Base-by-base conservation (phyloP, 2,888 invertebrate genomes). In the Perdita meconis region DNA sequence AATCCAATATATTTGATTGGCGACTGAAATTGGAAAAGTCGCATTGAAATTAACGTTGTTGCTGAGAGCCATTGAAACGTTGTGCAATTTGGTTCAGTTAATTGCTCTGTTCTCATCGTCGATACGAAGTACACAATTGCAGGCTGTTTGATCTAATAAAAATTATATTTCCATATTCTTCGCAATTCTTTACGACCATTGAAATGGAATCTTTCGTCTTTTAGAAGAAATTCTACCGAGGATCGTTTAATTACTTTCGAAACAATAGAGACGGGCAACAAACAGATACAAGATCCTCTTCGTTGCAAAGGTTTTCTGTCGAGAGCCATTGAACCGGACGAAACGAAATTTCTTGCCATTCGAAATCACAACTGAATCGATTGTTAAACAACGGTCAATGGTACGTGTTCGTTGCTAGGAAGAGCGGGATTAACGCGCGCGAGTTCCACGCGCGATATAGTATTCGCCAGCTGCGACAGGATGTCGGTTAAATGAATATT, bases 391-490 rank as follows among this genome's bases (percentile, higher is more conserved):
- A 75, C 44, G 60, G 16, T 24, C 53, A 56, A 51, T 63, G 63
- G 47, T 16, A 24, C 38, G 63, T 53, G 36, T 12, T 16, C 40
- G 64, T 47, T 22, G 40, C 38, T 30, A 44, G 59, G 53, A 69
- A 53, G 47, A 50, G 38, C 34, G 56, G 63, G 75, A 77, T 77
- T 77, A 77, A 77, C 75, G 68, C 69, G 75, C 50, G 74, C 64
- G n/a, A 64, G 53, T 64, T 69, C 53, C 76, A 59, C 53, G 34
- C 53, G 76, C 63, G 68, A 50, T 64, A 65, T 36, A 56, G 76
- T 76, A 76, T 76, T 78, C 24, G 61, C 70, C 78, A 76, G 76
- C 80, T 69, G 67, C 78, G 73, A 59, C 80, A 79, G 80, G 79
- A 79, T 61, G 71, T 65, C 56, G 51, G 38, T 55, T 44, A 65